Evolutionary conservation across 2,888 invertebrate species (phyloP), one percentile per base, ranked within the genome.

Genomic region (Stramonita haemastoma): DNA sequence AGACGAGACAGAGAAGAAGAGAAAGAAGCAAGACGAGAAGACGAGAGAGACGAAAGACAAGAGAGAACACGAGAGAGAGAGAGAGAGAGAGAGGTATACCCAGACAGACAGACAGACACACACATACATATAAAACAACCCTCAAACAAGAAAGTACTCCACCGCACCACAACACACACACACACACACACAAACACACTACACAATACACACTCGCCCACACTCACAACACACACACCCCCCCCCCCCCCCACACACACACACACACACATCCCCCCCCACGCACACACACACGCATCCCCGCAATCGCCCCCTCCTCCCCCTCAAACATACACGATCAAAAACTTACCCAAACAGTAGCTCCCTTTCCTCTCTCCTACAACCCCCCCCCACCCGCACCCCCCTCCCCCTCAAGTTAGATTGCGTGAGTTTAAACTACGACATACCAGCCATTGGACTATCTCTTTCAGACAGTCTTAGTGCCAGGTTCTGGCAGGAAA

Each of bases 51-150:
- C 46, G 8, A 46, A 46, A 46, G 2, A 46, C 2, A 46, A 46
- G 46, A 46, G 46, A 46, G 46, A 46, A 46, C 46, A 46, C 4
- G 8, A 46, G 46, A 46, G 46, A 46, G 4, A 46, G 46, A 2
- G 46, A 46, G 46, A 46, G 46, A 8, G 8, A 8, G 46, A 2
- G 46, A 46, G 8, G 8, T 46, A 8, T 8, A 46, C 46, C 8
- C 4, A 46, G 22, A 79, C n/a, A 87, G 1, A 79, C 36, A 87
- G 19, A 87, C 66, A 87, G 11, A 88, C 83, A 84, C 36, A 84
- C 60, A 88, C 66, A 66, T 15, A 81, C 17, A 81, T 17, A 81
- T 1, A 29, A 5, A 81, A 8, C 17, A 29, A 34, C 34, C 5
- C 19, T 15, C 17, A 77, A 13, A 77, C 29, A 77, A 29, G 29